A percentile compares a stretch with the other conserved stretches of the same genome.
Conservation (phyloP, 2,888 invertebrate species). For the Itoplectis maculator region DNA sequence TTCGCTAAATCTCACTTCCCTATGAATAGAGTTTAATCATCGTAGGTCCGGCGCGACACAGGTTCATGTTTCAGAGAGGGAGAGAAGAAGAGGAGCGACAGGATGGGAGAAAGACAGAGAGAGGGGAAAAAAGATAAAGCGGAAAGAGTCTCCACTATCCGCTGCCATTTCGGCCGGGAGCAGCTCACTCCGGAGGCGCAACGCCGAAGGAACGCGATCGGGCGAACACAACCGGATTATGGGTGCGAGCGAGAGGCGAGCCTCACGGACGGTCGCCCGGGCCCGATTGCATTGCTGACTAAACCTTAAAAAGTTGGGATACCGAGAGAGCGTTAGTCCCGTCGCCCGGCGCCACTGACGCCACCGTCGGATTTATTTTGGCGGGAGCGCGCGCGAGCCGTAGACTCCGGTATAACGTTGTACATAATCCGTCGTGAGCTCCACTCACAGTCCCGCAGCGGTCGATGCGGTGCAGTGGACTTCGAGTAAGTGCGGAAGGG, state of each 20-base stretch:
- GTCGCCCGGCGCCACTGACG: not conserved
- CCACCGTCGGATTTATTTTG: slow-evolving; percentile 46
- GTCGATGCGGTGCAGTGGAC: not conserved
- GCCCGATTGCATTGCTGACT: slow-evolving; percentile 50
- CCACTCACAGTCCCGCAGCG: slow-evolving; percentile 2
- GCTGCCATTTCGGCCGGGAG: slow-evolving; percentile 63
- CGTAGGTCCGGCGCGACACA: slow-evolving; percentile 45
- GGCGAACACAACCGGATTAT: slow-evolving; percentile 48
- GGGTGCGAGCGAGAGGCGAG: slow-evolving; percentile 17
- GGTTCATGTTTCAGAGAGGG: slow-evolving; percentile 41
- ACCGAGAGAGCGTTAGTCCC: not conserved
- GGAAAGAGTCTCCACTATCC: slow-evolving; percentile 44
- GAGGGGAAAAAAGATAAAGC: not conserved
- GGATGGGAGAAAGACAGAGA: not conserved
- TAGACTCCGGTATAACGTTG: not conserved
- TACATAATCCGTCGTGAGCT: slow-evolving; percentile 28
- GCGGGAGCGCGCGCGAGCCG: slow-evolving; percentile 17
- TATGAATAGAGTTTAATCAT: slow-evolving; percentile 64
- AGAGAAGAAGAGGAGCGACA: not conserved
- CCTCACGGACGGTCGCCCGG: slow-evolving; percentile 5
- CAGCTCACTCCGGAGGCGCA: slow-evolving; percentile 33
- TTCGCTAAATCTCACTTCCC: slow-evolving; percentile 55
- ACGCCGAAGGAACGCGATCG: slow-evolving; percentile 52
- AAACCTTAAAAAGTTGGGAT: slow-evolving; percentile 46
- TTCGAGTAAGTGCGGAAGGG: not conserved